A percentile compares a stretch with the other conserved stretches of the same genome.
phyloP scores from a whole-genome alignment of 2,113 vertebrate genomes.

The Rhinoderma darwinii region DNA sequence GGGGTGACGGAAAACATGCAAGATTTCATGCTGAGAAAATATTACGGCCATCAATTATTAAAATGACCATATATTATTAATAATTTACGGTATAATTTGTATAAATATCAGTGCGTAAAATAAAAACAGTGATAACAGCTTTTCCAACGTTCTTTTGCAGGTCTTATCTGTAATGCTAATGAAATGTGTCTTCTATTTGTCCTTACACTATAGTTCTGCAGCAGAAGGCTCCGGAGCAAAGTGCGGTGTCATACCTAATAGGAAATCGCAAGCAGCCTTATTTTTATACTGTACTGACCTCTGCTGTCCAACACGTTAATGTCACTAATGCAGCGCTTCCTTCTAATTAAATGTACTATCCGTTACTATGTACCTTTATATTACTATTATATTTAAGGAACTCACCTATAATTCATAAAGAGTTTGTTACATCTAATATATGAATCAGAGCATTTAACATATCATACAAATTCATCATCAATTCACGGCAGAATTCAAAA shows the following conservation, averaged over 20 bases:
- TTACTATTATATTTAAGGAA: not conserved
- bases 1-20: too few species aligned
- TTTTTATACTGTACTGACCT: constrained; percentile 53
- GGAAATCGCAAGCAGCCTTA: not conserved
- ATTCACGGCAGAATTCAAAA: not conserved
- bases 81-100: too few species aligned
- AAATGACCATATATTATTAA: too few species aligned
- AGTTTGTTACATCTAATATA: not conserved
- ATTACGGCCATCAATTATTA: too few species aligned
- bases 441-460: not conserved
- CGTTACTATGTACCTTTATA: not conserved
- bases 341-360: not conserved
- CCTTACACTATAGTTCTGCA: not conserved
- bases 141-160: too few species aligned
- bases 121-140: too few species aligned
- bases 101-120: too few species aligned
- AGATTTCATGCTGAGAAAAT: too few species aligned
- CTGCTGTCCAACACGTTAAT: constrained; percentile 45
- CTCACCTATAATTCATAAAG: not conserved
- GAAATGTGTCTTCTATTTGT: not conserved
- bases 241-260: not conserved
- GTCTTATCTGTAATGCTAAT: not conserved
- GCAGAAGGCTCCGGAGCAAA: not conserved
- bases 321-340: not conserved
- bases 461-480: not conserved